Evolutionary conservation across 1,140 invertebrate genomes (phyloP).

Genomic region (Megathymus violae): DNA sequence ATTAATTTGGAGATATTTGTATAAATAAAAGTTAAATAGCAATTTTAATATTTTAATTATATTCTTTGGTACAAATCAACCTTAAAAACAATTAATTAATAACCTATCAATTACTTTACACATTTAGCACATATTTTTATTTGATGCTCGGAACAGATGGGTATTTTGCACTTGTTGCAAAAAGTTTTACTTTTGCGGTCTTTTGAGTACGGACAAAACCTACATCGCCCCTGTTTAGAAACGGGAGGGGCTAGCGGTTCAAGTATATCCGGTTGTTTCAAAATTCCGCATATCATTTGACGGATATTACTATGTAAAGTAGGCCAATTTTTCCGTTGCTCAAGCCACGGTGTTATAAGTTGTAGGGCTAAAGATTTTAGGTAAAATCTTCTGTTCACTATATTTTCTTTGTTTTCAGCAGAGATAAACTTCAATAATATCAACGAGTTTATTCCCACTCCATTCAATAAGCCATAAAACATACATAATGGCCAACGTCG

Average conservation of each 20-base stretch:
- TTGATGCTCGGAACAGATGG: conserved; percentile 24
- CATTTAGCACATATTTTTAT: too few relatives aligned
- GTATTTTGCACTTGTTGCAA: too few relatives aligned
- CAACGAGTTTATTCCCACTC: too few relatives aligned
- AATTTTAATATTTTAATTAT: too few relatives aligned
- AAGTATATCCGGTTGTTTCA: conserved; percentile 2
- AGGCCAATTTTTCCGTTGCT: too few relatives aligned
- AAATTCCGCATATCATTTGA: conserved; percentile 21
- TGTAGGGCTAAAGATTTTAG: conserved; percentile 19
- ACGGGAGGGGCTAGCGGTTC: neutral
- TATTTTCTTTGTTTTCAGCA: conserved; percentile 6
- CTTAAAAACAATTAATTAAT: too few relatives aligned
- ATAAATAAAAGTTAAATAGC: too few relatives aligned
- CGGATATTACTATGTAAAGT: conserved; percentile 5
- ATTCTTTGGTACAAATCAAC: too few relatives aligned
- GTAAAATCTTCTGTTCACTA: conserved; percentile 10
- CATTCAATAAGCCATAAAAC: conserved; percentile 12
- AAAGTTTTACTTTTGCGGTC: conserved; percentile 15
- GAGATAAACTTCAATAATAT: neutral
- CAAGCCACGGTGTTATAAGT: conserved; percentile 17
- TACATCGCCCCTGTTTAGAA: conserved; percentile 23
- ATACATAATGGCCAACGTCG: too few relatives aligned
- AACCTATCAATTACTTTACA: too few relatives aligned
- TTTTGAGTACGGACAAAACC: conserved; percentile 17
- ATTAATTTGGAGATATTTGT: too few relatives aligned